A percentile compares a stretch with the other conserved stretches of the same genome.
These are phyloP conservation scores for Strigamia crassipes DNA, from an alignment of 2,888 invertebrate genomes.

Conservation along the genomic window DNA sequence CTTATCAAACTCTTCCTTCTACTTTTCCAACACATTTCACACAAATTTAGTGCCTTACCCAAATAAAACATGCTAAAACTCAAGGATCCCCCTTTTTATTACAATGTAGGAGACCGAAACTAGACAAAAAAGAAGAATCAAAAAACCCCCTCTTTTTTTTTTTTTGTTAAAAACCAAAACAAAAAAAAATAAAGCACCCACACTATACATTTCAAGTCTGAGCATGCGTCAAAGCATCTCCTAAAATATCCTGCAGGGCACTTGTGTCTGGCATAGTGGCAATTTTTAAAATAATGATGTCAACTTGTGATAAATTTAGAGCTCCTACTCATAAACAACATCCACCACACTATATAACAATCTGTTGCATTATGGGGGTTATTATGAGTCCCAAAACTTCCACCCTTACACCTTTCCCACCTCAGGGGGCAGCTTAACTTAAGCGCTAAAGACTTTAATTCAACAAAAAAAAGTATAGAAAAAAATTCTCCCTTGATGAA, in stretches of 20 bases:
- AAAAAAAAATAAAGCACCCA: neutral
- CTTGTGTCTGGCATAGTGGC: slow-evolving; percentile 20
- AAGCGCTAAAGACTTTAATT: neutral
- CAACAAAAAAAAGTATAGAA: neutral
- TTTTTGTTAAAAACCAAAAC: too few relatives aligned
- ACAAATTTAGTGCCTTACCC: neutral
- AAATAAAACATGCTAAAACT: neutral
- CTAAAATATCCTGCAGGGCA: slow-evolving; percentile 15
- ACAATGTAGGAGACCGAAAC: neutral
- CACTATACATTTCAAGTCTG: slow-evolving; percentile 15
- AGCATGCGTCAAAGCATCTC: slow-evolving; percentile 14
- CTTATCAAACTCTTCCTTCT: slow-evolving; percentile 4
- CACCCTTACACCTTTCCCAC: neutral
- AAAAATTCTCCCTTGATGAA: neutral
- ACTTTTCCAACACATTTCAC: slow-evolving; percentile 10
- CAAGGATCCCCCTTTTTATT: neutral
- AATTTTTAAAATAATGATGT: slow-evolving; percentile 42
- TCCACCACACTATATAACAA: neutral
- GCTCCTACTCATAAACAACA: neutral
- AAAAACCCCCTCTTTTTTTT: neutral
- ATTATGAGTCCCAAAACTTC: neutral
- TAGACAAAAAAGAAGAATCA: neutral
- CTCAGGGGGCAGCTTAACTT: neutral
- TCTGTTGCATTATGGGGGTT: slow-evolving; percentile 21
- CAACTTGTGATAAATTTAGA: slow-evolving; percentile 37